Evolutionary conservation across 2,797 vertebrate genomes (phyloP), one percentile per base, ranked within the genome.

Genomic region (Schizopygopsis malacanthus): DNA sequence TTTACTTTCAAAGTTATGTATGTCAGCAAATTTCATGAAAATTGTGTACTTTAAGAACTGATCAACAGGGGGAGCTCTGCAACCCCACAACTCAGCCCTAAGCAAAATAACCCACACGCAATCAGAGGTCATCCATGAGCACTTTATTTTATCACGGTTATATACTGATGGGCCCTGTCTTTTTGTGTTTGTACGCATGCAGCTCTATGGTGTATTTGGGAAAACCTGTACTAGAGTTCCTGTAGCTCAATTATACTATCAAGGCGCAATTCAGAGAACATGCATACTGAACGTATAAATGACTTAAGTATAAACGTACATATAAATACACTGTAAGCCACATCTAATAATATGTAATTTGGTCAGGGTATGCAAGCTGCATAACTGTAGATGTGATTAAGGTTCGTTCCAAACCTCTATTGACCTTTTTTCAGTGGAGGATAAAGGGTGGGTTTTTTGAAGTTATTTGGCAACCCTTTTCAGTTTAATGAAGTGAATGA

Each of bases 11-110:
- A 79, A 79, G 69, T 80, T 13, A 45, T 59, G 13, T 12, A 43
- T 41, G n/a, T 73, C 22, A 81, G 70, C 70, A 63, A 63, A 81
- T 85, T 52, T 63, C 13, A 81, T 63, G n/a, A 52, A 43, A 33
- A 65, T 79, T 28, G 20, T 85, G 61, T 33, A 69, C 52, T 84
- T 47, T 83, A 59, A 59, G 72, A 63, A 54, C 45, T 37, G 79
- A 79, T 85, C 90, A 88, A 89, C 80, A 90, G 90, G 88, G 90
- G 88, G 88, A 86, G 90, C 90, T 90, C 84, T 89, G 80, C 82
- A 86, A 85, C 88, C 76, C 88, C 83, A 39, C 75, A 87, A 86
- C 72, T 84, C 77, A 52, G 41, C 20, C 25, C 11, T 77, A 13
- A 75, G 69, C 37, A 81, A 56, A 86, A 79, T 85, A 65, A 76